These are phyloP conservation scores for Phallusia fumigata DNA, from an alignment of 23 tunicate genomes.

Conservation along the genomic window DNA sequence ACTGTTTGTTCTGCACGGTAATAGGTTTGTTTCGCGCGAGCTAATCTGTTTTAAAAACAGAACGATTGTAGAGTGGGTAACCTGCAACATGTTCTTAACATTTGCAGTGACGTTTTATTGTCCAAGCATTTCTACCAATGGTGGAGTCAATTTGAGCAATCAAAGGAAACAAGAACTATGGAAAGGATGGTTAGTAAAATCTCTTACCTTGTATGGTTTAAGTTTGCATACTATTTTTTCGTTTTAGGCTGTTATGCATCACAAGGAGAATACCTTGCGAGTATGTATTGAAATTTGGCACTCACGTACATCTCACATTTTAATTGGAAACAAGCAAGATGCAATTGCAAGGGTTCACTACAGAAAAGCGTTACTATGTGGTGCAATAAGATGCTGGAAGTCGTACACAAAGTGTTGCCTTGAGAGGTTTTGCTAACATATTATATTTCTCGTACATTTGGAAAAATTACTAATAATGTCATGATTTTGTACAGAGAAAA, in stretches of 20 bases:
- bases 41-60: too few relatives aligned
- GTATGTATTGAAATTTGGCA: constrained; percentile 44
- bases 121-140: constrained; percentile 72
- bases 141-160: constrained; percentile 61
- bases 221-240: background rate
- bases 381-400: constrained; percentile 43
- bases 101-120: constrained; percentile 26
- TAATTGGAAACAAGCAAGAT: constrained; percentile 23
- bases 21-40: too few relatives aligned
- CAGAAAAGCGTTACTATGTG: constrained; percentile 41
- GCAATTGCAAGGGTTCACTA: constrained; percentile 61
- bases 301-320: constrained; percentile 20
- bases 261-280: constrained; percentile 38
- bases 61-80: too few relatives aligned
- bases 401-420: background rate
- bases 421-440: background rate
- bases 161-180: constrained; percentile 63
- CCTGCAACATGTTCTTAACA: too few relatives aligned
- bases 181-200: constrained; percentile 75
- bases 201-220: too few relatives aligned
- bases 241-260: constrained; percentile 56
- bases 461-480: too few relatives aligned
- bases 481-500: constrained; percentile 21
- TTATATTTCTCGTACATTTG: background rate
- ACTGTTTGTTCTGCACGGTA: too few relatives aligned